Percentiles rank a stretch among this genome's conserved stretches.
Evolutionary conservation across 2,797 vertebrate species (phyloP).

Genomic region (Brachyalestes nurse): DNA sequence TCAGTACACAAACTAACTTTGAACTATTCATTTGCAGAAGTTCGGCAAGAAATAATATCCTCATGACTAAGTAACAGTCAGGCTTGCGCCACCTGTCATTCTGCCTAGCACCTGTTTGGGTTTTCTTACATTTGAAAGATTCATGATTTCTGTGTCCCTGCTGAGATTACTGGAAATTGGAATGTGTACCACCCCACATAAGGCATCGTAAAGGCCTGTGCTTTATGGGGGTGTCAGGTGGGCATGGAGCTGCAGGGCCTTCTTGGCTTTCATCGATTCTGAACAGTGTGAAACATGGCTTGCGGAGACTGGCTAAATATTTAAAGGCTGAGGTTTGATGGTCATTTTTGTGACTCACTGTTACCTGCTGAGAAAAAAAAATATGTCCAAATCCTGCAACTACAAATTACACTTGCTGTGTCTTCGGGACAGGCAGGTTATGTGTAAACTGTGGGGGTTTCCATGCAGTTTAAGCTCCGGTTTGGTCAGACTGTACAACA

Average conservation of each 20-base stretch:
- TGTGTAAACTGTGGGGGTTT: slow-evolving; percentile 12
- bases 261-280: slow-evolving; percentile 43
- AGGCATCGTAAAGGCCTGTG: slow-evolving; percentile 63
- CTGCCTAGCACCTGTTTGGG: slow-evolving; percentile 61
- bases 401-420: slow-evolving; percentile 32
- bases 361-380: slow-evolving; percentile 30
- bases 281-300: slow-evolving; percentile 42
- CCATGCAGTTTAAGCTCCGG: slow-evolving; percentile 4
- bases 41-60: slow-evolving; percentile 69
- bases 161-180: slow-evolving; percentile 75
- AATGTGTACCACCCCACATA: slow-evolving; percentile 68
- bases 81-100: slow-evolving; percentile 59
- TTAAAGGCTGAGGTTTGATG: slow-evolving; percentile 49
- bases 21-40: slow-evolving; percentile 77
- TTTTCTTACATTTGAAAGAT: slow-evolving; percentile 71
- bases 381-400: slow-evolving; percentile 6
- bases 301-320: slow-evolving; percentile 45
- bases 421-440: slow-evolving; percentile 23
- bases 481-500: background rate
- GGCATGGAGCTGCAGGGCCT: slow-evolving; percentile 36
- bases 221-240: slow-evolving; percentile 59
- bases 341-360: slow-evolving; percentile 41
- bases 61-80: slow-evolving; percentile 73
- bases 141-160: slow-evolving; percentile 74
- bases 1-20: slow-evolving; percentile 72